A percentile compares a stretch with the other conserved stretches of the same genome.
phyloP scores from a whole-genome alignment of 2,888 invertebrate genomes.

The Aleiodes leptofemur region DNA sequence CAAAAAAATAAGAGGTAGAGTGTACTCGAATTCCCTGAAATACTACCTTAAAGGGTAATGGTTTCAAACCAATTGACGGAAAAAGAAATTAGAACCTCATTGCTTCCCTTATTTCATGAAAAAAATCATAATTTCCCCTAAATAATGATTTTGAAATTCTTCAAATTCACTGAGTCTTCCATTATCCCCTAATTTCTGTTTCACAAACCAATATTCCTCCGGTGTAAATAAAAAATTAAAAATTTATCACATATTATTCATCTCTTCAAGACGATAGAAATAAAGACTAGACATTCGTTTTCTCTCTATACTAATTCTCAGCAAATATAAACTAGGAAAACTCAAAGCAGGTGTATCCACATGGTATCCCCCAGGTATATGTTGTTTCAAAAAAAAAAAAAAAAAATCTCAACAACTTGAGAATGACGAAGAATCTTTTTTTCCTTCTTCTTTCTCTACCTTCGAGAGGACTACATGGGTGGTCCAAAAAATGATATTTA shows the following conservation, averaged over 20 bases:
- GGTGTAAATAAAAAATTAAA: slow-evolving; percentile 30
- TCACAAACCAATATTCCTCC: background rate
- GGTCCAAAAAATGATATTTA: slow-evolving; percentile 53
- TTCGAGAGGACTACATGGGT: slow-evolving; percentile 59
- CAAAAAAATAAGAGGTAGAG: no score
- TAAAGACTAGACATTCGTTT: background rate
- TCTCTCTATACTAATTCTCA: slow-evolving; percentile 62
- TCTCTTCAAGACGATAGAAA: background rate
- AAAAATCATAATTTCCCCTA: no score
- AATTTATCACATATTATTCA: slow-evolving; percentile 25
- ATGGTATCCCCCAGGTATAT: slow-evolving; percentile 64
- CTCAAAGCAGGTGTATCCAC: slow-evolving; percentile 59
- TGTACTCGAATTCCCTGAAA: no score
- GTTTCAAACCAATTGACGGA: no score
- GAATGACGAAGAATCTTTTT: slow-evolving; percentile 35
- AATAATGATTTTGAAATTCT: no score
- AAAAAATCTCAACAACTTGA: slow-evolving; percentile 55
- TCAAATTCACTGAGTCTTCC: no score
- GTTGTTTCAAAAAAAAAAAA: slow-evolving; percentile 62
- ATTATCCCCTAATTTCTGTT: no score
- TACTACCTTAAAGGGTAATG: no score
- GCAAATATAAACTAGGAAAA: slow-evolving; percentile 58
- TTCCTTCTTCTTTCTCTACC: slow-evolving; percentile 47
- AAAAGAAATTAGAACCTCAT: no score
- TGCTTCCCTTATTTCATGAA: no score